phyloP scores from a whole-genome alignment of 1,140 invertebrate genomes.

The Trichonephila clavipes region DNA sequence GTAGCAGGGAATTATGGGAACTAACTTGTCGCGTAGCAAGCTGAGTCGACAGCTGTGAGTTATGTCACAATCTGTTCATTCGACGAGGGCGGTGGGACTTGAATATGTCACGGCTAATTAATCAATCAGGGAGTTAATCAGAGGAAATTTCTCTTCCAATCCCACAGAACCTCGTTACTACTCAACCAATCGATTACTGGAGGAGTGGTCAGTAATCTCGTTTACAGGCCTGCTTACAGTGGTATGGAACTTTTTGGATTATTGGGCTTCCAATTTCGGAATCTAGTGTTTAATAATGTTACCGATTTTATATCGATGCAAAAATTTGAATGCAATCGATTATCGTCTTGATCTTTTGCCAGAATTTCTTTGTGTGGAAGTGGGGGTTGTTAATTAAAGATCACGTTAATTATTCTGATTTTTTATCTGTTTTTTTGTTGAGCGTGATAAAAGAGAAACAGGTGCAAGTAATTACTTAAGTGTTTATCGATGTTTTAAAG shows the following conservation, averaged over 20 bases:
- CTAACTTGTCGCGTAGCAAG: background rate
- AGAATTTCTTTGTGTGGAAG: background rate
- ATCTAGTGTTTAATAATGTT: background rate
- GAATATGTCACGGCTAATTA: conserved; percentile 28
- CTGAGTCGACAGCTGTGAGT: background rate
- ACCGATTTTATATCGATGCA: background rate
- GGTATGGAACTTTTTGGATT: background rate
- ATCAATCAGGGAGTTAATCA: conserved; percentile 29
- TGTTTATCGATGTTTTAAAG: background rate
- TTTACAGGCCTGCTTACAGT: background rate
- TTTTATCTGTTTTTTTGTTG: background rate
- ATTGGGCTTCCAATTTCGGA: background rate
- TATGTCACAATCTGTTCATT: background rate
- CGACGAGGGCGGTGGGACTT: background rate
- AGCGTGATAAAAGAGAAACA: background rate
- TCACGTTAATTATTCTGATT: background rate
- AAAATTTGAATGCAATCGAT: background rate
- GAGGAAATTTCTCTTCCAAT: background rate
- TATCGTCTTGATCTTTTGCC: background rate
- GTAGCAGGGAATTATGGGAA: too few species aligned
- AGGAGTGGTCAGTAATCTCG: conserved; percentile 19
- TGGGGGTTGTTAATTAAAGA: background rate
- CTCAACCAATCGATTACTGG: background rate
- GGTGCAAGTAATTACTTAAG: background rate
- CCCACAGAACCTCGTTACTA: background rate